Conservation (phyloP, 2,888 invertebrate genomes). For the Sthenelais limicola region DNA sequence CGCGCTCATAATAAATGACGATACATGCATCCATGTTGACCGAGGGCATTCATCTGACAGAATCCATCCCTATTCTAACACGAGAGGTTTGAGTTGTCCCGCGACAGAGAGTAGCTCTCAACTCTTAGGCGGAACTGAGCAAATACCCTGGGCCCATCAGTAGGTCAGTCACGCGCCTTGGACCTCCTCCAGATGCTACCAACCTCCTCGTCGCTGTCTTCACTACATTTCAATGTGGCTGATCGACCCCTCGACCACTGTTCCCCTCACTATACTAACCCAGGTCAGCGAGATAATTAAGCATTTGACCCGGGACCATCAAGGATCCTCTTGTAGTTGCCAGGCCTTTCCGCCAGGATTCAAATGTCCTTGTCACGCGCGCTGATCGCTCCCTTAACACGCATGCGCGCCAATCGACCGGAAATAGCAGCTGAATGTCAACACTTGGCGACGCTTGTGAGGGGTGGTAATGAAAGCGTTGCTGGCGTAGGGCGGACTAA, state of each 20-base stretch:
- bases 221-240: background rate
- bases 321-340: background rate
- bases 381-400: conserved; percentile 23
- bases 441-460: background rate
- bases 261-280: background rate
- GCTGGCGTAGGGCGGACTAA: background rate
- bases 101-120: conserved; percentile 16
- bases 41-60: background rate
- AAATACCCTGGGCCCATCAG: conserved; percentile 14
- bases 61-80: conserved; percentile 5
- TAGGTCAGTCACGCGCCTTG: conserved; percentile 25
- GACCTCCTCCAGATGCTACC: background rate
- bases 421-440: conserved; percentile 34
- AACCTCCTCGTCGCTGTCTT: background rate
- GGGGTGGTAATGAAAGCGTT: conserved; percentile 1
- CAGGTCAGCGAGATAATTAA: conserved; percentile 24
- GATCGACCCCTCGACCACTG: background rate
- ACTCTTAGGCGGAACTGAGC: background rate
- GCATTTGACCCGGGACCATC: conserved; percentile 31
- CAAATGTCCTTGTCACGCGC: conserved; percentile 17
- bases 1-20: conserved; percentile 23
- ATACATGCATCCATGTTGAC: conserved; percentile 27
- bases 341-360: background rate
- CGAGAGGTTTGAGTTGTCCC: conserved; percentile 13
- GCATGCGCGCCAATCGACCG: conserved; percentile 28